Evolutionary conservation across 2,888 invertebrate species (phyloP).

Genomic region (Diarsia mendica): DNA sequence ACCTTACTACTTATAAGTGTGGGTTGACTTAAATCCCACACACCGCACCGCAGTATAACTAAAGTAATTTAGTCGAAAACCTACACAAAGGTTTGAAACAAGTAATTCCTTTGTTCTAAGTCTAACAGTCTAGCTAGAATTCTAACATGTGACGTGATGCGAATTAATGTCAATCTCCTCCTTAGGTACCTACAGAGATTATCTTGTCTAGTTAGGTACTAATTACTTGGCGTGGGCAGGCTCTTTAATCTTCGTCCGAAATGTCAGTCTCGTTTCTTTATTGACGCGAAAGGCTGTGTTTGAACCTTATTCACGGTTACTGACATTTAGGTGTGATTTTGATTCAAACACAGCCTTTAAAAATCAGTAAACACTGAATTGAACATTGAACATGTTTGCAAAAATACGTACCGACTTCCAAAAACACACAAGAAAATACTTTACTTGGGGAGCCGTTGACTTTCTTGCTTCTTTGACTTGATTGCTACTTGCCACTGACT

Average conservation of each 20-base stretch:
- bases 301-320: background rate
- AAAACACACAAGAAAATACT: too few species aligned
- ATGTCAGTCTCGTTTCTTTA: background rate
- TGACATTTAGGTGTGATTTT: background rate
- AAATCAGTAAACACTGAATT: background rate
- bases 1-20: background rate
- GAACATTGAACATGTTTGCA: background rate
- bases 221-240: conserved; percentile 15
- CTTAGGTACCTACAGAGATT: conserved; percentile 23
- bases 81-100: background rate
- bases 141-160: background rate
- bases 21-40: background rate
- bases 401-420: too few species aligned
- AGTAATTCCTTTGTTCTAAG: conserved; percentile 4
- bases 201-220: conserved; percentile 19
- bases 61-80: conserved; percentile 25
- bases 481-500: too few species aligned
- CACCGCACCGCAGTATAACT: background rate
- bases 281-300: background rate
- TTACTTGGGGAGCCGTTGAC: too few species aligned
- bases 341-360: background rate
- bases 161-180: conserved; percentile 9
- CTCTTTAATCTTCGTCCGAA: conserved; percentile 15
- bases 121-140: conserved; percentile 1
- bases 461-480: too few species aligned